These are phyloP conservation scores for Enteromius trimaculatus DNA, from an alignment of 2,797 vertebrate genomes.

Conservation along the genomic window DNA sequence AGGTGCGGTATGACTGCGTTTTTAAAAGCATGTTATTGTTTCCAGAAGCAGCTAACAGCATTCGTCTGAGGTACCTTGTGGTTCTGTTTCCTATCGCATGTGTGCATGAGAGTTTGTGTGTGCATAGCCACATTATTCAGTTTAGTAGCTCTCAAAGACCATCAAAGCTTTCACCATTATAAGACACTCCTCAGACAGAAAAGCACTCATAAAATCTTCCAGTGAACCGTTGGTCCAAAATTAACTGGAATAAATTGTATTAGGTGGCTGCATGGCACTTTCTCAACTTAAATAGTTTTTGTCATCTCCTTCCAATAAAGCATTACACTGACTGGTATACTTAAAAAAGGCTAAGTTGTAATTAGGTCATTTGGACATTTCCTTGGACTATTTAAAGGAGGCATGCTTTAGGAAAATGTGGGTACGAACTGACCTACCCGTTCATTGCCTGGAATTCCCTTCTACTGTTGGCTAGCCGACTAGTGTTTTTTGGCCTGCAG, in stretches of 20 bases:
- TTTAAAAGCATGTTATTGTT: constrained; percentile 73
- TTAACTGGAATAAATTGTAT: constrained; percentile 65
- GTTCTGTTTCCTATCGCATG: constrained; percentile 51
- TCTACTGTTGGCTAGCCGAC: constrained; percentile 71
- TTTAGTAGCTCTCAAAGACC: constrained; percentile 7
- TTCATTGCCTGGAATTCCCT: constrained; percentile 79
- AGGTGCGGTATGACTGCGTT: constrained; percentile 64
- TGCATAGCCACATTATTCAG: not conserved
- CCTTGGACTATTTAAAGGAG: constrained; percentile 78
- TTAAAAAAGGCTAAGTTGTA: constrained; percentile 77
- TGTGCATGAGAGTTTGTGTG: constrained; percentile 37
- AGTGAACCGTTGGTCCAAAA: constrained; percentile 12
- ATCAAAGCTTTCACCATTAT: constrained; percentile 4
- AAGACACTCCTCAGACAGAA: constrained; percentile 51
- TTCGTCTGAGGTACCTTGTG: constrained; percentile 63
- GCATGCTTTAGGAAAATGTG: constrained; percentile 77
- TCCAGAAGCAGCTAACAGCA: constrained; percentile 64
- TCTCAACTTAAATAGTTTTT: constrained; percentile 53
- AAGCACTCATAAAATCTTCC: constrained; percentile 18
- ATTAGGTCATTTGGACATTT: constrained; percentile 83
- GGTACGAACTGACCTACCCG: constrained; percentile 74
- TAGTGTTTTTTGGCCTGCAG: constrained; percentile 72
- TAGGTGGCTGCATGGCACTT: constrained; percentile 60
- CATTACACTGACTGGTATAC: constrained; percentile 72
- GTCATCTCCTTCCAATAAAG: constrained; percentile 70